Evolutionary conservation across 2,888 invertebrate species (phyloP).

Genomic region (Macrophya alboannulata): DNA sequence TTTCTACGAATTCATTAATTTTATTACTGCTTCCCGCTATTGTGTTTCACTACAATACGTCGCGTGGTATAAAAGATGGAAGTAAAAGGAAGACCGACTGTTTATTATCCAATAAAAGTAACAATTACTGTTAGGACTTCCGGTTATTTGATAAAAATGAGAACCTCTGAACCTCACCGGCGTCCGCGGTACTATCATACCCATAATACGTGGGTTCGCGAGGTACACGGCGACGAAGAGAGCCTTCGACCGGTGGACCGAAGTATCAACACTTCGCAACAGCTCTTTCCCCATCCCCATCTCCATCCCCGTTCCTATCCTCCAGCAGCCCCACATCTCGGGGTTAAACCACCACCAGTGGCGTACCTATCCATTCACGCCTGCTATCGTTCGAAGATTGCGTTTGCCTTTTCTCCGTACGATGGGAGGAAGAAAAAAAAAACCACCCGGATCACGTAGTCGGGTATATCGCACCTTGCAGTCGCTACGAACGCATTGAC

Average conservation of each 20-base stretch:
- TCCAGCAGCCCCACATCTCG: constrained; percentile 37
- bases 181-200: constrained; percentile 19
- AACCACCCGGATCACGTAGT: constrained; percentile 41
- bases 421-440: constrained; percentile 29
- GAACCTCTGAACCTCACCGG: constrained; percentile 33
- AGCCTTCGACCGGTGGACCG: constrained; percentile 58
- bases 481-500: background rate
- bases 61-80: background rate
- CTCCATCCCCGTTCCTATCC: constrained; percentile 39
- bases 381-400: background rate
- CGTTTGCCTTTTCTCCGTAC: background rate
- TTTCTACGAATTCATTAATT: background rate
- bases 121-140: background rate
- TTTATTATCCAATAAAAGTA: constrained; percentile 1
- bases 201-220: constrained; percentile 22
- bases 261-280: constrained; percentile 68
- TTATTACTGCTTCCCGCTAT: background rate
- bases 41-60: background rate
- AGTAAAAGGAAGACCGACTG: background rate
- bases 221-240: constrained; percentile 51
- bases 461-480: constrained; percentile 14
- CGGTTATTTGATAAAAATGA: constrained; percentile 8
- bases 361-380: constrained; percentile 36
- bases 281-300: constrained; percentile 55
- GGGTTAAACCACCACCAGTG: constrained; percentile 52